Evolutionary conservation across 2,113 vertebrate genomes (phyloP), one percentile per base, ranked within the genome.

Genomic region (Perccottus glenii): DNA sequence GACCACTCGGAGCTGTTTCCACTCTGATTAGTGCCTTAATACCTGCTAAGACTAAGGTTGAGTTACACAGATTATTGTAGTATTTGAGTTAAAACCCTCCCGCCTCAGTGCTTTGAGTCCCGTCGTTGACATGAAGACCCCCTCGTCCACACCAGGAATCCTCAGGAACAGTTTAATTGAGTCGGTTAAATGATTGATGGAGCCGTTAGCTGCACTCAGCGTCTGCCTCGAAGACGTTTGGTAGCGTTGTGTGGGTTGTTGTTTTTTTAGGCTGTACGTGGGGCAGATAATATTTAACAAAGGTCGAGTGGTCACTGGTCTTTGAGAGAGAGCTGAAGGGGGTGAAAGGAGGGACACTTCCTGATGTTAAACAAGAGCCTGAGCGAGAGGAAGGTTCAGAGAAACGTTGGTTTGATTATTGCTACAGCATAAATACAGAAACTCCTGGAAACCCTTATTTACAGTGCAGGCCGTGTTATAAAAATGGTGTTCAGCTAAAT

Each of bases 251-350:
- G 83, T 85, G 85, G 38, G 38, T 40, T 49, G 12, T 14, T 27
- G 5, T 78, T 83, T 88, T 45, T 73, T 67, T 4, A 64, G 51
- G 73, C 74, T 11, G 76, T 65, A 63, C 84, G 81, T 57, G 84
- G 82, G 81, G 78, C 84, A 79, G 82, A 81, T 89, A 93, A 92
- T 93, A 84, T 92, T 94, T 93, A 93, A 93, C 91, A 77, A 77
- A 88, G 89, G 85, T 89, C 82, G 63, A 0, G 16, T 27, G 73
- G 85, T 89, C 70, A 63, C 4, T 6, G 47, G 66, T 80, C 36
- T 43, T 64, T 76, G 32, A 27, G 33, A 32, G 36, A 49, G 36
- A 40, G 12, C 60, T 4, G 3, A 6, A n/a, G 15, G 27, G 66
- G 35, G 46, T 56, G 67, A 64, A 27, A 9, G 5, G 14, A 16